Percentiles rank a stretch among this genome's conserved stretches.
Evolutionary conservation across 2,888 invertebrate species (phyloP).

Genomic region (Trissolcus japonicus): DNA sequence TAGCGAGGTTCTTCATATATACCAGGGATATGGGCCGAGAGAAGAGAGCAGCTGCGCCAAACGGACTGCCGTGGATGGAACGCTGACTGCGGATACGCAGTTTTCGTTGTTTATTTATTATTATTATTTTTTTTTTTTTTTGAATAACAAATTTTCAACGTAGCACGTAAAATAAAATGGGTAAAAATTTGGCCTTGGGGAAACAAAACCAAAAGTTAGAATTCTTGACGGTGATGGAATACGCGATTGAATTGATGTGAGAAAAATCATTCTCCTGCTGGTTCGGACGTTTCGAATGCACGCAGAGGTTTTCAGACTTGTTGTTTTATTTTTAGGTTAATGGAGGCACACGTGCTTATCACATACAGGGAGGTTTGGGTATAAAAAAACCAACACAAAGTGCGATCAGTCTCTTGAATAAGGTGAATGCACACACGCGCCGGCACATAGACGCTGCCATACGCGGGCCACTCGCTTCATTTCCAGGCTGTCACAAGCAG

Average conservation of each 20-base stretch:
- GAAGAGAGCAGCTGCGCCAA: slow-evolving; percentile 66
- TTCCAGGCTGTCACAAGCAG: slow-evolving; percentile 76
- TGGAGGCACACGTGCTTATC: slow-evolving; percentile 51
- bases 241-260: too few relatives aligned
- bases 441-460: slow-evolving; percentile 55
- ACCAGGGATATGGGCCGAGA: slow-evolving; percentile 46
- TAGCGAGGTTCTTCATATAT: slow-evolving; percentile 63
- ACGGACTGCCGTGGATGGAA: slow-evolving; percentile 60
- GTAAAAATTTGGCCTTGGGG: background rate
- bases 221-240: background rate
- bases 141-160: slow-evolving; percentile 38
- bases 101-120: slow-evolving; percentile 6
- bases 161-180: background rate
- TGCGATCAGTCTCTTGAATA: slow-evolving; percentile 53
- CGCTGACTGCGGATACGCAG: slow-evolving; percentile 39
- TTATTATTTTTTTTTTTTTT: slow-evolving; percentile 7
- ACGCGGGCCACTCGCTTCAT: slow-evolving; percentile 73
- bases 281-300: slow-evolving; percentile 13
- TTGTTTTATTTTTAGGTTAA: slow-evolving; percentile 25
- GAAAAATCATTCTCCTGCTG: background rate
- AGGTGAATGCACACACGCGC: slow-evolving; percentile 55
- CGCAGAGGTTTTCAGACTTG: background rate
- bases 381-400: slow-evolving; percentile 52
- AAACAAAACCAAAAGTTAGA: background rate
- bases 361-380: slow-evolving; percentile 29